These are phyloP conservation scores for Prenolepis imparis DNA, from an alignment of 2,888 invertebrate genomes.

Conservation along the genomic window DNA sequence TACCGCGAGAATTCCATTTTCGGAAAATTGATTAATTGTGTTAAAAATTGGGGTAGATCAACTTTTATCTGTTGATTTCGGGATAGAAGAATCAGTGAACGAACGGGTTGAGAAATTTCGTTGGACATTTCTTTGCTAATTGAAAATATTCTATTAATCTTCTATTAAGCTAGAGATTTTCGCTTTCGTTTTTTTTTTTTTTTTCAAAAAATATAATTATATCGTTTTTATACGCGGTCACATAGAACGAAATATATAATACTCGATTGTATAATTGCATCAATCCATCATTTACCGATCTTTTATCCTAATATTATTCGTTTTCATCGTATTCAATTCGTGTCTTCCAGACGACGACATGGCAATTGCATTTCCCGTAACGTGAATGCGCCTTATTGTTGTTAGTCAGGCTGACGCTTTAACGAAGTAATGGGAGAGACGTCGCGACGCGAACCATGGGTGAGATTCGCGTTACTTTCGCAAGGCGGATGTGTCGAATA, in stretches of 20 bases:
- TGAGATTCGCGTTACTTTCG: slow-evolving; percentile 36
- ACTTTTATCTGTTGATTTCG: not conserved
- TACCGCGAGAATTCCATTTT: slow-evolving; percentile 7
- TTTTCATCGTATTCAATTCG: slow-evolving; percentile 27
- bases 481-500: slow-evolving; percentile 40
- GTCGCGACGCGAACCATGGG: slow-evolving; percentile 12
- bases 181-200: not conserved
- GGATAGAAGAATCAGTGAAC: not conserved
- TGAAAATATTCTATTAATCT: slow-evolving; percentile 33
- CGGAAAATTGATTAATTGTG: not conserved
- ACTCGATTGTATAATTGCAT: not conserved
- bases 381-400: slow-evolving; percentile 10
- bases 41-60: not conserved
- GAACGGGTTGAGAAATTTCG: not conserved
- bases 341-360: not conserved
- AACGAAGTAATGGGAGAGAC: slow-evolving; percentile 30
- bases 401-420: slow-evolving; percentile 28
- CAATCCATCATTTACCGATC: slow-evolving; percentile 28
- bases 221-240: not conserved
- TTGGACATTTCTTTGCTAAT: slow-evolving; percentile 17
- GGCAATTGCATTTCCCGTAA: slow-evolving; percentile 32
- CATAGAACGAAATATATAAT: slow-evolving; percentile 23
- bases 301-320: slow-evolving; percentile 13
- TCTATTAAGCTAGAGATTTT: slow-evolving; percentile 18
- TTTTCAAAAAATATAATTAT: not conserved